Conservation (phyloP, 2,888 invertebrate genomes). For the Thera obeliscata region DNA sequence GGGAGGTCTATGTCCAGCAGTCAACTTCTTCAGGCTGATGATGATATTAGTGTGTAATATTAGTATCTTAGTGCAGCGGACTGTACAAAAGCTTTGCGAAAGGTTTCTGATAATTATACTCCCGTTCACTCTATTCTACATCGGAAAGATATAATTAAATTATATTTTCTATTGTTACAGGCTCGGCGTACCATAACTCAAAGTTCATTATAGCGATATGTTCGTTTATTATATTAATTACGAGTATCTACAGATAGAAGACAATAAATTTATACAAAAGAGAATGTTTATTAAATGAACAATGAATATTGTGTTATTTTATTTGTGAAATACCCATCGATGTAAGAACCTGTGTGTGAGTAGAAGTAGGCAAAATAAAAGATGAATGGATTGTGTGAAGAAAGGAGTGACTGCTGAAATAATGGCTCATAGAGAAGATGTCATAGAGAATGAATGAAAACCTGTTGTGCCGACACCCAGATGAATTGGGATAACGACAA, state of each 20-base stretch:
- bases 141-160: conserved; percentile 6
- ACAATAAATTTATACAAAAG: conserved; percentile 38
- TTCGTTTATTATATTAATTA: conserved; percentile 48
- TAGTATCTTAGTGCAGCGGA: no score
- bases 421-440: no score
- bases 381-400: no score
- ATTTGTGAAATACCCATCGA: conserved; percentile 9
- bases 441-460: no score
- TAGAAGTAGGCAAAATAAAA: no score
- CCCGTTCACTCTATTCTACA: neutral
- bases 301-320: conserved; percentile 29
- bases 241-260: conserved; percentile 45
- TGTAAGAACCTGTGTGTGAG: no score
- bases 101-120: neutral
- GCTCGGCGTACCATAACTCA: conserved; percentile 43
- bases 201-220: conserved; percentile 43
- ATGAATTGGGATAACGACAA: no score
- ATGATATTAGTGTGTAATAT: no score
- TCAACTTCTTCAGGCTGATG: no score
- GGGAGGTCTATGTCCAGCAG: no score
- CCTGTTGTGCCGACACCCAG: no score
- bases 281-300: conserved; percentile 48
- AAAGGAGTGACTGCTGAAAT: no score
- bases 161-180: conserved; percentile 53
- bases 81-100: neutral